Evolutionary conservation across 2,888 invertebrate genomes (phyloP), one percentile per base, ranked within the genome.

Genomic region (Xestia sexstrigata): DNA sequence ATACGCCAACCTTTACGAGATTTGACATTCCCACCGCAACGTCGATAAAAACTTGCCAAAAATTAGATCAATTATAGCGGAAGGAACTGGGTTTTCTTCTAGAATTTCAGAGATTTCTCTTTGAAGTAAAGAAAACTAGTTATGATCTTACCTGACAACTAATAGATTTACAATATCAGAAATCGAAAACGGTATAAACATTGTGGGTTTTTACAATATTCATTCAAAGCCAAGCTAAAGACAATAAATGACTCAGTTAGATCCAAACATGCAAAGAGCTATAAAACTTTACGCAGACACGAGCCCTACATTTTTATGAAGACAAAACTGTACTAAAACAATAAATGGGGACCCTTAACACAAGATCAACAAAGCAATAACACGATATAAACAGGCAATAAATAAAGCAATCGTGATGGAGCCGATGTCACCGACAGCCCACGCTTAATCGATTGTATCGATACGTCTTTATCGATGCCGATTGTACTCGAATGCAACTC

Each of bases 391-490:
- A 85, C 80, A 79, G 77, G 69, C 82, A 74, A 84, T 89, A 89
- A 86, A 88, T 85, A 86, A 82, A 76, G 20, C 74, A 82, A 86
- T 89, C 87, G 84, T 87, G 87, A 81, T 84, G 72, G 67, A 83
- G 78, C 74, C 81, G 82, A 84, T 88, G 88, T 88, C 84, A 78
- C 74, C 7, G 70, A 85, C 87, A 79, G 77, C 90, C 89, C 82
- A 89, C 89, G 80, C 87, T 80, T 82, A 83, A 86, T 86, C 86
- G 85, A 85, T 87, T 82, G 79, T 75, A 86, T 86, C 85, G 88
- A 89, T 89, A 87, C 69, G 83, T 85, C 89, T 89, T 84, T 89
- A 89, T 86, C 85, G 85, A 88, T 83, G 68, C 72, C 84, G 82
- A 89, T 90, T 84, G 83, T 86, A 80, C 73, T 83, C 82, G 80